Base-by-base conservation (phyloP, 2,113 vertebrate genomes). In the Penelope pileata region DNA sequence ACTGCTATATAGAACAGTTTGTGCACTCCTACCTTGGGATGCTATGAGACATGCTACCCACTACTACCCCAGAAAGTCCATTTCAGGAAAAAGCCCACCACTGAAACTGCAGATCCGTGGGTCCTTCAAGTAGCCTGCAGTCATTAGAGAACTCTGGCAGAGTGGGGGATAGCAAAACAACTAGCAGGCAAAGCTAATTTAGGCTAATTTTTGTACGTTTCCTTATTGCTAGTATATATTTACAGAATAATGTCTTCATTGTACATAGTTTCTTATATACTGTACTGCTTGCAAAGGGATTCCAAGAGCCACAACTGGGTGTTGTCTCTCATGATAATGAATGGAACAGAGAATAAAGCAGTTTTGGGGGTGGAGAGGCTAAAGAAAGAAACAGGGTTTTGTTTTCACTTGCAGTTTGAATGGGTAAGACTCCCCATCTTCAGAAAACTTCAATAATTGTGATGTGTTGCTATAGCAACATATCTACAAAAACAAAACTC, bases 11-110 rank as follows among this genome's bases (percentile, higher is more conserved):
- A 60, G 22, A 1, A 5, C 10, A 27, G 30, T 45, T 56, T 62
- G 16, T 63, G 6, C 9, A 42, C 6, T 76, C 10, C 15, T 10
- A 23, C 51, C 67, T 59, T 1, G 5, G 21, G 27, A 32, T 56
- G 10, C 7, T 54, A 32, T 83, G 77, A 76, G 53, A 45, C 13
- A 60, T 86, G 29, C 16, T 74, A 24, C 22, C 14, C 26, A 23
- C 5, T 2, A 19, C n/a, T 43, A 40, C 16, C 19, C 4, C 24
- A 53, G 10, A 32, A 0, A 38, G 16, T 10, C 2, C 1, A 1
- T 9, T 30, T 19, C 17, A 53, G 22, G 19, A 48, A 77, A 67
- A 82, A 50, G 3, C 3, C 7, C 16, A 17, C 1, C 2, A 0
- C 23, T 91, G 74, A 66, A 38, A 53, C 30, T 53, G 34, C 19